Conservation (phyloP, 2,888 invertebrate genomes). For the Pseudoips prasinana region DNA sequence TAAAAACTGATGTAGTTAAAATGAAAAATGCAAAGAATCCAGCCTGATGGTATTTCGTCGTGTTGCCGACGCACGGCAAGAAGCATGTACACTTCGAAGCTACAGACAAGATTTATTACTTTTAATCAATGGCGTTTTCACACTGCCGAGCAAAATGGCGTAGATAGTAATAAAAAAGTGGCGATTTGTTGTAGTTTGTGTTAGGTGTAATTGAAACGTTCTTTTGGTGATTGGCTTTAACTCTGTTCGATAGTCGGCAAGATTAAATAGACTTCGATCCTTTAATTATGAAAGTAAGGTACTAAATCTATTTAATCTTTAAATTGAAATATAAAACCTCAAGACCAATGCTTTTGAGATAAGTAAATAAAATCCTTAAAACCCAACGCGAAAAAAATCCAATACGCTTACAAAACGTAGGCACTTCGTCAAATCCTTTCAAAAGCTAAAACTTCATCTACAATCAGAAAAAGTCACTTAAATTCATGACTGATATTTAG, state of each 20-base stretch:
- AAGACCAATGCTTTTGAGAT: neutral
- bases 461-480: slow-evolving; percentile 6
- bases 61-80: slow-evolving; percentile 62
- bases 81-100: slow-evolving; percentile 77
- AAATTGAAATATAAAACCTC: neutral
- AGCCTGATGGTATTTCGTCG: slow-evolving; percentile 73
- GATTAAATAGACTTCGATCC: neutral
- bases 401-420: slow-evolving; percentile 5
- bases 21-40: slow-evolving; percentile 38
- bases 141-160: slow-evolving; percentile 26
- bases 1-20: slow-evolving; percentile 28
- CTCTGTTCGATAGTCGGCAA: neutral
- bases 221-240: too few relatives aligned
- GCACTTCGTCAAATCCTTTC: slow-evolving; percentile 3
- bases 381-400: slow-evolving; percentile 4
- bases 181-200: too few relatives aligned
- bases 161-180: too few relatives aligned
- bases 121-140: slow-evolving; percentile 39
- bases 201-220: too few relatives aligned
- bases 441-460: slow-evolving; percentile 4
- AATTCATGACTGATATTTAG: slow-evolving; percentile 4
- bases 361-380: slow-evolving; percentile 5
- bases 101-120: slow-evolving; percentile 70
- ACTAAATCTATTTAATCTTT: neutral
- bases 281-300: neutral